Evolutionary conservation across 2,888 invertebrate genomes (phyloP).

Genomic region (Agriotes lineatus): DNA sequence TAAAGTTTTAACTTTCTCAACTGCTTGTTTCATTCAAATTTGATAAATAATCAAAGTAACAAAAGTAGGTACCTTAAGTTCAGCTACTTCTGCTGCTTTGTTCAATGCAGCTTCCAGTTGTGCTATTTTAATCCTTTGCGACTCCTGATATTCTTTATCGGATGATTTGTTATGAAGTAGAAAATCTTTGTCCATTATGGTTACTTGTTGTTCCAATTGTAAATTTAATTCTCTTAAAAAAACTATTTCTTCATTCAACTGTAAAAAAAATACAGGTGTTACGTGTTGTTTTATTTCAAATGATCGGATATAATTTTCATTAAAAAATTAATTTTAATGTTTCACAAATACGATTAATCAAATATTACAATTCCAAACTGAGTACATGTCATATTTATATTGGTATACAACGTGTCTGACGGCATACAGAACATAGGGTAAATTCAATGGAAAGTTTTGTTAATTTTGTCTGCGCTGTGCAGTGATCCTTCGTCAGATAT

Average conservation of each 20-base stretch:
- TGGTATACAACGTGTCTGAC: too few relatives aligned
- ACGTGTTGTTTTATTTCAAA: too few relatives aligned
- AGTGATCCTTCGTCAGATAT: too few relatives aligned
- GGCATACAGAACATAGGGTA: too few relatives aligned
- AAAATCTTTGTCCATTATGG: constrained; percentile 49
- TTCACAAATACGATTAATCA: too few relatives aligned
- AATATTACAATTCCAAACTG: too few relatives aligned
- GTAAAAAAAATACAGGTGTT: too few relatives aligned
- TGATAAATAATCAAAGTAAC: background rate
- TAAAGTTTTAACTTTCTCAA: background rate
- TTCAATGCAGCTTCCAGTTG: constrained; percentile 48
- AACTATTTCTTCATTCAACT: constrained; percentile 45
- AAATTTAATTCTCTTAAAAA: constrained; percentile 46
- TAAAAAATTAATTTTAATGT: too few relatives aligned
- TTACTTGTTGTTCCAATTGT: constrained; percentile 48
- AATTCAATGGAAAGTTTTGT: too few relatives aligned
- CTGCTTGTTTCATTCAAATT: background rate
- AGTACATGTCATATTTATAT: too few relatives aligned
- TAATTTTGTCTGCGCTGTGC: too few relatives aligned
- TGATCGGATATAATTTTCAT: too few relatives aligned
- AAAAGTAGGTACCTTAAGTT: constrained; percentile 27
- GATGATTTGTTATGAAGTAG: constrained; percentile 46
- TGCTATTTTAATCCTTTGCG: constrained; percentile 47
- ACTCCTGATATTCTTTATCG: constrained; percentile 50
- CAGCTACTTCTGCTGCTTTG: constrained; percentile 18